These are phyloP conservation scores for Halictus ligatus DNA, from an alignment of 2,888 invertebrate species.

Conservation along the genomic window DNA sequence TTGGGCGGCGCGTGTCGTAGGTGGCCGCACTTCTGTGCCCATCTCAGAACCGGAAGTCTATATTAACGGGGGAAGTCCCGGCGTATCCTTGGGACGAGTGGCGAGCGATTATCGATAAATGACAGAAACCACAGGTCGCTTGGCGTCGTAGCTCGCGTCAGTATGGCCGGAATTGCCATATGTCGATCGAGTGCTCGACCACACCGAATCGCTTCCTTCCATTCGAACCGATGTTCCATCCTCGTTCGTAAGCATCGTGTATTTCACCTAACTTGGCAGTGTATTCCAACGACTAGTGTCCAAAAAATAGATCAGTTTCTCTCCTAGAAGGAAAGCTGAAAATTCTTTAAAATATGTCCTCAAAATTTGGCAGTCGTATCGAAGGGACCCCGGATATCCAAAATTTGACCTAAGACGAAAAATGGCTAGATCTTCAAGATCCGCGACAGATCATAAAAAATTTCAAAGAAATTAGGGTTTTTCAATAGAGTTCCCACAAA, in stretches of 20 bases:
- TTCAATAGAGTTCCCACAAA: too few relatives aligned
- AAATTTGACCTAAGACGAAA: too few relatives aligned
- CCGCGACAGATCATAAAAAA: too few relatives aligned
- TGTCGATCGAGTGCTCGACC: conserved; percentile 51
- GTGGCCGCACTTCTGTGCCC: neutral
- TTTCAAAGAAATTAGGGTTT: too few relatives aligned
- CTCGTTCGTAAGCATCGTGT: neutral
- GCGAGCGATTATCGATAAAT: conserved; percentile 79
- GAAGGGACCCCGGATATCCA: too few relatives aligned
- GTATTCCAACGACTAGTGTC: neutral
- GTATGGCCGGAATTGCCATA: conserved; percentile 65
- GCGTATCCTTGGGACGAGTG: conserved; percentile 54
- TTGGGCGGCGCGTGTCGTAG: conserved; percentile 5
- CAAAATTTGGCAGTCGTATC: too few relatives aligned
- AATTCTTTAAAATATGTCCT: neutral
- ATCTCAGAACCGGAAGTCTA: conserved; percentile 45
- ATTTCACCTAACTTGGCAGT: neutral
- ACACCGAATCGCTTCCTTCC: neutral
- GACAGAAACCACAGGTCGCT: conserved; percentile 80
- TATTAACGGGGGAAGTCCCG: conserved; percentile 51
- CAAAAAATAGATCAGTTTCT: neutral
- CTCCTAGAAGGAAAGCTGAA: neutral
- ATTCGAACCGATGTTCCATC: neutral
- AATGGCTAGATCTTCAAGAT: too few relatives aligned
- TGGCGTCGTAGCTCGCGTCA: conserved; percentile 70